Evolutionary conservation across 2,888 invertebrate genomes (phyloP).

Genomic region (Chouioia cunea): DNA sequence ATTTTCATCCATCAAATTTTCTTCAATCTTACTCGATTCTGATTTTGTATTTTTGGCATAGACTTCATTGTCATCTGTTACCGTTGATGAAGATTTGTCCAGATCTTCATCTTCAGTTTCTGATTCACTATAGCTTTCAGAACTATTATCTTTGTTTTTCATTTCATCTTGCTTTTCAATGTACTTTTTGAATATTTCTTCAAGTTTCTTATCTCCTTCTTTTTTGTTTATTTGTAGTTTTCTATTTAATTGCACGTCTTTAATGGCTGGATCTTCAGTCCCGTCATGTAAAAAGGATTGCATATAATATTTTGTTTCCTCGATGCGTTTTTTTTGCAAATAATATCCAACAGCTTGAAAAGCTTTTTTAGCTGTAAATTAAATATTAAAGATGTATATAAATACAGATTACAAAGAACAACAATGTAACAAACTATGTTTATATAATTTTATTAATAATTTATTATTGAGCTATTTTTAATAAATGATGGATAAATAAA

Average conservation of each 20-base stretch:
- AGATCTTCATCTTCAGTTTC: conserved; percentile 22
- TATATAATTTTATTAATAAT: no score
- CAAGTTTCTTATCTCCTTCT: conserved; percentile 55
- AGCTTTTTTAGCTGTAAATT: conserved; percentile 56
- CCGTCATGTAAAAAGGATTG: conserved; percentile 56
- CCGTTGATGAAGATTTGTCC: no score
- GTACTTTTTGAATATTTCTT: conserved; percentile 58
- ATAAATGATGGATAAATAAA: no score
- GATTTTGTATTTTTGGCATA: no score
- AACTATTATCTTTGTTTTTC: no score
- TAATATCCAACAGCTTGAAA: conserved; percentile 58
- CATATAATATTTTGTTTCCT: conserved; percentile 60
- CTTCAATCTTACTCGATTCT: no score
- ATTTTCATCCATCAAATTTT: no score
- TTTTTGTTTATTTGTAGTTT: conserved; percentile 55
- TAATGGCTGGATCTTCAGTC: conserved; percentile 58
- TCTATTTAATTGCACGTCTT: conserved; percentile 50
- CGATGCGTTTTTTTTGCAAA: conserved; percentile 53
- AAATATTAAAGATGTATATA: no score
- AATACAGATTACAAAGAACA: no score
- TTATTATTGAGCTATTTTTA: no score
- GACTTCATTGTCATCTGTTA: no score
- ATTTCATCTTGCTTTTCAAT: conserved; percentile 3
- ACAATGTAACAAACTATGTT: no score
- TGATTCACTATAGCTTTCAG: conserved; percentile 10